These are phyloP conservation scores for Hylaea fasciaria DNA, from an alignment of 2,888 invertebrate species.

Conservation along the genomic window DNA sequence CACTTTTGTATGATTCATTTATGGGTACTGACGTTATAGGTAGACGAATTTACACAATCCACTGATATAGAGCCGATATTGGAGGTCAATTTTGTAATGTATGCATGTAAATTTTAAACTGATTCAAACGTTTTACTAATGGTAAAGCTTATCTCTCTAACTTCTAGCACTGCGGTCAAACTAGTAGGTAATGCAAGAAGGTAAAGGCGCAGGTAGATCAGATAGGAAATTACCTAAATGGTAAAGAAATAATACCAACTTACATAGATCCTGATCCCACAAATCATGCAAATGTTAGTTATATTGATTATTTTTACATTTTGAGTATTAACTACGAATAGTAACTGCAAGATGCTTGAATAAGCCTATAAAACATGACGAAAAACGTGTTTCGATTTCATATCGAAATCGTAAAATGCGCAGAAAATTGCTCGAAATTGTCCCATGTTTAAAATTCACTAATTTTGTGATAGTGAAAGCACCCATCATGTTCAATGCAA, in stretches of 20 bases:
- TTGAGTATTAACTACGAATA: no score
- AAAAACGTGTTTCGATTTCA: constrained; percentile 3
- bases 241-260: no score
- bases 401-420: constrained; percentile 15
- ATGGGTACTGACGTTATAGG: constrained; percentile 19
- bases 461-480: constrained; percentile 40
- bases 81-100: constrained; percentile 25
- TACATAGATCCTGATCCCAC: no score
- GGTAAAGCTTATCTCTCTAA: not conserved
- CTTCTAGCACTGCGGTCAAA: not conserved
- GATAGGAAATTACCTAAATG: no score
- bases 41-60: constrained; percentile 36
- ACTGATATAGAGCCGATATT: constrained; percentile 27
- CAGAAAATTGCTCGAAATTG: not conserved
- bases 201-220: no score
- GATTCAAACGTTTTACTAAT: not conserved
- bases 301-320: no score
- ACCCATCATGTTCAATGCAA: constrained; percentile 53
- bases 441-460: constrained; percentile 39
- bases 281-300: no score
- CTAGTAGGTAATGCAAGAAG: not conserved
- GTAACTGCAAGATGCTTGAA: no score
- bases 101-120: constrained; percentile 2
- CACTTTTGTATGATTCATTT: constrained; percentile 48
- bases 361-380: no score